Conservation (phyloP, 2,113 vertebrate species). For the Ammodytes dubius region DNA sequence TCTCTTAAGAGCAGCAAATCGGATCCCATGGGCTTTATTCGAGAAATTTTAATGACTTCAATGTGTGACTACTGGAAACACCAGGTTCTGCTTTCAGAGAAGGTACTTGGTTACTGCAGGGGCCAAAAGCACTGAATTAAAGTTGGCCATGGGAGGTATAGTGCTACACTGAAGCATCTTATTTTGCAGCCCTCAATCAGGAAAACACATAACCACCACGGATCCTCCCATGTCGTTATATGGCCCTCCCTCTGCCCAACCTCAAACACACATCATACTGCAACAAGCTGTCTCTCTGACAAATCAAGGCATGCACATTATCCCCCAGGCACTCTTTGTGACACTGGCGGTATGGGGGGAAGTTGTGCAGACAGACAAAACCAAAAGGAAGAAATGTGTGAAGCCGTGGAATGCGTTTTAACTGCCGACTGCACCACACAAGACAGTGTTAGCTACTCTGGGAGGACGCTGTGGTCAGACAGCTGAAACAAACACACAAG, state of each 20-base stretch:
- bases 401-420: conserved; percentile 77
- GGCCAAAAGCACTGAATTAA: conserved; percentile 38
- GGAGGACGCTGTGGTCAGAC: conserved; percentile 70
- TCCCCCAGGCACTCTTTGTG: conserved; percentile 53
- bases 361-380: conserved; percentile 75
- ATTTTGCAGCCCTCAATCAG: conserved; percentile 39
- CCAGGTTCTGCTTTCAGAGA: conserved; percentile 62
- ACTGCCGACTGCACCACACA: conserved; percentile 76
- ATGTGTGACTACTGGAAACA: conserved; percentile 85
- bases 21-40: conserved; percentile 78
- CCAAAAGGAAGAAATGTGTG: conserved; percentile 76
- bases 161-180: conserved; percentile 28
- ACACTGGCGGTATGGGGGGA: conserved; percentile 57
- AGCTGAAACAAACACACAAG: conserved; percentile 62
- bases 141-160: conserved; percentile 20
- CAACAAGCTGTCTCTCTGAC: conserved; percentile 29
- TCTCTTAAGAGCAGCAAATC: conserved; percentile 70
- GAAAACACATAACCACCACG: conserved; percentile 36
- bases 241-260: not conserved
- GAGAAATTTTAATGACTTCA: conserved; percentile 84
- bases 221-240: conserved; percentile 1
- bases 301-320: conserved; percentile 47
- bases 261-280: conserved; percentile 34
- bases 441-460: conserved; percentile 64
- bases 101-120: conserved; percentile 40